These are phyloP conservation scores for Fringilla coelebs DNA, from an alignment of 2,797 vertebrate genomes.

Conservation along the genomic window DNA sequence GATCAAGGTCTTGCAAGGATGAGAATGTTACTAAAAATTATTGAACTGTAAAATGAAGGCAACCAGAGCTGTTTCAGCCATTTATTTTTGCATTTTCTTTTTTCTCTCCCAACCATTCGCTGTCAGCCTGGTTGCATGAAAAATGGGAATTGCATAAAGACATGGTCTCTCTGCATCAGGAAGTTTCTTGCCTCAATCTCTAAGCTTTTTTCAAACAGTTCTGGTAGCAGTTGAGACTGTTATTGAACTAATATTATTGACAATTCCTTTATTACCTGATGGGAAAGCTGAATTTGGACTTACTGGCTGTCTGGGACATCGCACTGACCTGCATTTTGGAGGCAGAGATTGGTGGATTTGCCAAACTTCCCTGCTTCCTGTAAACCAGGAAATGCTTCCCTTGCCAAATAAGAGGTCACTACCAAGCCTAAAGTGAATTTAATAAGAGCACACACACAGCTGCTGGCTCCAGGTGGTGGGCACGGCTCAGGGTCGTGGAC, in stretches of 20 bases:
- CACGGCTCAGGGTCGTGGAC: fast-evolving
- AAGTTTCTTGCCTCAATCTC: neutral
- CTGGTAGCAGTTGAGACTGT: neutral
- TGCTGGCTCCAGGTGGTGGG: neutral
- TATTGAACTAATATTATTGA: neutral
- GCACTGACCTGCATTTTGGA: neutral
- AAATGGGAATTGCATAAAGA: neutral
- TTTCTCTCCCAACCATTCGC: too few species aligned
- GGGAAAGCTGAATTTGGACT: neutral
- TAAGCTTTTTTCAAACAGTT: neutral
- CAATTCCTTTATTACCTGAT: neutral
- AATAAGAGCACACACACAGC: neutral
- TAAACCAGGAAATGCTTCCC: neutral
- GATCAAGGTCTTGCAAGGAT: too few species aligned
- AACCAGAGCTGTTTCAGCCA: too few species aligned
- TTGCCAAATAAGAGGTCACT: neutral
- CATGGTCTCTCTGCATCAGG: neutral
- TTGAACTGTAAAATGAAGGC: too few species aligned
- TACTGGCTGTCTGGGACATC: neutral
- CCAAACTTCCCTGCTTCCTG: neutral
- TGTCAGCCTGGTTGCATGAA: too few species aligned
- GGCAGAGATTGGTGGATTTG: neutral
- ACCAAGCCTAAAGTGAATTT: neutral
- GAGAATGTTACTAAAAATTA: too few species aligned
- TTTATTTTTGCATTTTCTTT: too few species aligned